Conservation (phyloP, 2,888 invertebrate species). For the Hyppa rectilinea region DNA sequence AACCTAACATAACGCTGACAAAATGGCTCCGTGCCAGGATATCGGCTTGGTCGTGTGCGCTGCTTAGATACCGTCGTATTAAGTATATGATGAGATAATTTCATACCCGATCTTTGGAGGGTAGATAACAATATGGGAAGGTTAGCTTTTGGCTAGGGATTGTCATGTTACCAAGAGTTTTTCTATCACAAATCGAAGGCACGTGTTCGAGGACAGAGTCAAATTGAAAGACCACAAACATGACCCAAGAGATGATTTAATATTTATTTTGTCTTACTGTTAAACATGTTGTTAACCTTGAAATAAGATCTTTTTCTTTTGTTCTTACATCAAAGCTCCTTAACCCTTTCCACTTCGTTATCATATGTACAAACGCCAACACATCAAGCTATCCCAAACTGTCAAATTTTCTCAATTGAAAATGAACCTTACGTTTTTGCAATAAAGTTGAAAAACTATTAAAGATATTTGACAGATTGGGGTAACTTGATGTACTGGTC, state of each 20-base stretch:
- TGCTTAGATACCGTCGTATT: slow-evolving; percentile 54
- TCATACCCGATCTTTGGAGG: slow-evolving; percentile 20
- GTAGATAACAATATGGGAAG: slow-evolving; percentile 7
- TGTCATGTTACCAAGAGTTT: not conserved
- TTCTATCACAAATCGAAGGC: not conserved
- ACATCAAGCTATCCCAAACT: too few relatives aligned
- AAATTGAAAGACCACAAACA: not conserved
- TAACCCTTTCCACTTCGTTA: not conserved
- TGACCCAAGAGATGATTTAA: too few relatives aligned
- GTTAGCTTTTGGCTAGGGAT: not conserved
- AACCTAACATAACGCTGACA: slow-evolving; percentile 25
- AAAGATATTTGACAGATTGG: too few relatives aligned
- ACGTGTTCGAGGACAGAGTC: not conserved
- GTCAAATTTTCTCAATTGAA: too few relatives aligned
- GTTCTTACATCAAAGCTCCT: not conserved
- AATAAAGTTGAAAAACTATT: too few relatives aligned
- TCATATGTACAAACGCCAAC: too few relatives aligned
- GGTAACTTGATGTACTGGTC: too few relatives aligned
- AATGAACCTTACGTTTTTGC: too few relatives aligned
- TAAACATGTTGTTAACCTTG: not conserved
- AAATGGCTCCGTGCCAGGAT: slow-evolving; percentile 59
- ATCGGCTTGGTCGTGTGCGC: slow-evolving; percentile 50
- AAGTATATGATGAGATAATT: slow-evolving; percentile 57
- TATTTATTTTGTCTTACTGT: not conserved
- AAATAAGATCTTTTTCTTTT: not conserved